A percentile compares a stretch with the other conserved stretches of the same genome.
Evolutionary conservation across 2,113 vertebrate species (phyloP).

Genomic region (Nerophis ophidion): DNA sequence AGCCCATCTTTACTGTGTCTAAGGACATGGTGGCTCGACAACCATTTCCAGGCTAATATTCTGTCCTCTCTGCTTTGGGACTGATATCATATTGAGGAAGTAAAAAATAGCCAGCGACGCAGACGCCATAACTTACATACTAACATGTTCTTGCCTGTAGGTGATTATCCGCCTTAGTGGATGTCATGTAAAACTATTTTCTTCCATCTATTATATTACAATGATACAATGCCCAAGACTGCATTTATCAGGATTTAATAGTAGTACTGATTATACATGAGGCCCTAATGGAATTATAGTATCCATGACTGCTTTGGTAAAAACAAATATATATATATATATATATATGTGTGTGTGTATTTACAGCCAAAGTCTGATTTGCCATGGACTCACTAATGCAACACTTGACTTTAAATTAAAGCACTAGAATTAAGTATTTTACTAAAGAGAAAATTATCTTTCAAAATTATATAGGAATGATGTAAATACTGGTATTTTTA

Average conservation of each 20-base stretch:
- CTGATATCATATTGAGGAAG: constrained; percentile 18
- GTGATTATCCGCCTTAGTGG: background rate
- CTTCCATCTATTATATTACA: background rate
- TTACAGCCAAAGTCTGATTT: constrained; percentile 30
- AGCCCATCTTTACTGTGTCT: constrained; percentile 22
- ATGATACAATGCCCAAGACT: constrained; percentile 30
- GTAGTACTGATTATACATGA: too few relatives aligned
- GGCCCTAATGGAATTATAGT: too few relatives aligned
- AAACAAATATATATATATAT: background rate
- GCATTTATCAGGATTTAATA: constrained; percentile 20
- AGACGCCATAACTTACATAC: constrained; percentile 10
- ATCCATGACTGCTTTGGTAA: too few relatives aligned
- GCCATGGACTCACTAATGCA: constrained; percentile 45
- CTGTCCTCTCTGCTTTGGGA: constrained; percentile 25
- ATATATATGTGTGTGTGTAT: too few relatives aligned
- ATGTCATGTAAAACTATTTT: background rate
- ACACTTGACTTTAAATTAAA: constrained; percentile 48
- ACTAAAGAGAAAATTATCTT: constrained; percentile 50
- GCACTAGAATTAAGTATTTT: constrained; percentile 57
- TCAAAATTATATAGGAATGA: constrained; percentile 47
- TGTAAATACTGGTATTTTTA: constrained; percentile 73
- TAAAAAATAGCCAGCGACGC: constrained; percentile 18
- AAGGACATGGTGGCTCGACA: constrained; percentile 32
- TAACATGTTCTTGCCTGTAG: constrained; percentile 5
- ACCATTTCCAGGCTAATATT: constrained; percentile 29